phyloP scores from a whole-genome alignment of 2,113 vertebrate genomes.

The Miniopterus natalensis region DNA sequence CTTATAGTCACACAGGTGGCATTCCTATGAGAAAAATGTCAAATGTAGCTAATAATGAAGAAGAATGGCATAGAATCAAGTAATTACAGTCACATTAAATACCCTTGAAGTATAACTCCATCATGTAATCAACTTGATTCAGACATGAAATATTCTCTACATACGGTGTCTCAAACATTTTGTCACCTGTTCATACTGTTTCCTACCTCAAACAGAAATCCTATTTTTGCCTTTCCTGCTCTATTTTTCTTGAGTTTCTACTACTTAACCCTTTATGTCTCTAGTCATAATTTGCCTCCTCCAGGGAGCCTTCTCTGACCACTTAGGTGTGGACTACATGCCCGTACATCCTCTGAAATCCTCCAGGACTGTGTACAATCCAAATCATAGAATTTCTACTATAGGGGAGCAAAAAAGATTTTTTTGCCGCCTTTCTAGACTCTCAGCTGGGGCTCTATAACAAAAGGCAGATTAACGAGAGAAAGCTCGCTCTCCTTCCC shows the following conservation, averaged over 20 bases:
- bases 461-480: not conserved
- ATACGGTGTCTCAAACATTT: not conserved
- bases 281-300: not conserved
- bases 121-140: not conserved
- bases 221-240: not conserved
- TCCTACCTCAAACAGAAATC: not conserved
- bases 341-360: not conserved
- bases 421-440: not conserved
- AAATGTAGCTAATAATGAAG: not conserved
- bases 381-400: not conserved
- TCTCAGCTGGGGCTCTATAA: not conserved
- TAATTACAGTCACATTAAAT: not conserved
- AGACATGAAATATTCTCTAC: not conserved
- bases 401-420: not conserved
- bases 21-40: not conserved
- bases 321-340: not conserved
- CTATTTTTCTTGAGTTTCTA: not conserved
- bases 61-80: not conserved
- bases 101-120: not conserved
- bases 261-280: not conserved
- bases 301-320: not conserved
- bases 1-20: not conserved
- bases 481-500: not conserved
- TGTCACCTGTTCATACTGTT: not conserved
- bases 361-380: not conserved